Base-by-base conservation (phyloP, 2,888 invertebrate genomes). In the Aplocera efformata region DNA sequence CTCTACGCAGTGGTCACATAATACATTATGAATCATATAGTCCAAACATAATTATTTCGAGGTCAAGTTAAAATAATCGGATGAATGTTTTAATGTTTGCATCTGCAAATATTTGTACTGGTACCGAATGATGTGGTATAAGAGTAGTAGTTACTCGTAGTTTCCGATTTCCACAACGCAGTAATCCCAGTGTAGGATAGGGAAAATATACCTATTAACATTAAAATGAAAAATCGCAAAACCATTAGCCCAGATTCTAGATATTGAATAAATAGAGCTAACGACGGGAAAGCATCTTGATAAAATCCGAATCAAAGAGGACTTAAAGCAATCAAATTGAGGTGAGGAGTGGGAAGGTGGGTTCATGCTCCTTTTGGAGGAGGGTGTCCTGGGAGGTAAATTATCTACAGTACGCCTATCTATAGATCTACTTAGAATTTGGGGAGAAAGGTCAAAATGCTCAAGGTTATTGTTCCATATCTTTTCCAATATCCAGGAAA, bases 391-490 rank as follows among this genome's bases (percentile, higher is more conserved):
- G 27, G 31, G 40, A 35, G 37, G 28, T 36, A 31, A 35, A 42
- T 42, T 43, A 36, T 36, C 22, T 38, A 29, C 39, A 32, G 39
- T 42, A 32, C 40, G 32, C 24, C 33, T 41, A 37, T 28, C 27
- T 41, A 41, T 42, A 46, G 35, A 35, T 35, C 29, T 42, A 36
- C 27, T 48, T 33, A 40, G 26, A 45, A 37, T 33, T 40, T 28
- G 29, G 35, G 40, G 40, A 11, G 26, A 28, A 43, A 44, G 32
- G 32, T 40, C 32, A 32, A 34, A 25, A 32, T 32, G 32, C 40
- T 45, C 45, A 40, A 45, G 40, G 40, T 40, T 45, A 45, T 36
- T 34, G 40, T 37, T 30, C 32, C 23, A 37, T 28, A 32, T 40
- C 32, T 38, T 35, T 37, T 31, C 25, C 44, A 51, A 48, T 48